Conservation (phyloP, 1,140 invertebrate species). For the Mycetomoellerius zeteki region DNA sequence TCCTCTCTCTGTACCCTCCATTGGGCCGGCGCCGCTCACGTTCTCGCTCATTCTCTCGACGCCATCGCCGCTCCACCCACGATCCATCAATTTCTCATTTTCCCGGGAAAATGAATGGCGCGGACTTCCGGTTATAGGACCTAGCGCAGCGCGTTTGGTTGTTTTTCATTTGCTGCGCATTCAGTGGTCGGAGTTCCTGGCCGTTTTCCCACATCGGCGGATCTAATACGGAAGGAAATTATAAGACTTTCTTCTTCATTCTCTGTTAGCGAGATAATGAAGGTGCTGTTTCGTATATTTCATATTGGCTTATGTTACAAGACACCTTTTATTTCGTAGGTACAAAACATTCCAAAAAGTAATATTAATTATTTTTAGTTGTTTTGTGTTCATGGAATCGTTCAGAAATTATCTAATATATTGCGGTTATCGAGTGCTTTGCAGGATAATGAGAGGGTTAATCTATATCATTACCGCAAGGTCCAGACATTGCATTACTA, state of each 20-base stretch:
- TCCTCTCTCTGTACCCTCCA: not conserved
- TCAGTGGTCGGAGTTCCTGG: conserved; percentile 7
- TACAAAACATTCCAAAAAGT: not conserved
- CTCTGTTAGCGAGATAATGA: conserved; percentile 5
- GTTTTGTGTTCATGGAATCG: not conserved
- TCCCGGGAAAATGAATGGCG: conserved; percentile 63
- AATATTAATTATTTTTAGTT: not conserved
- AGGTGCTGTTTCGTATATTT: not conserved
- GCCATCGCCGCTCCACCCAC: conserved; percentile 60
- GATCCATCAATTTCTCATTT: conserved; percentile 73
- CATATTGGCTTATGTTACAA: not conserved
- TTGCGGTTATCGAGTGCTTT: conserved; percentile 38
- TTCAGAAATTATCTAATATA: conserved; percentile 38
- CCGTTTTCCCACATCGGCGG: conserved; percentile 34
- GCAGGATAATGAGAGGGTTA: conserved; percentile 44
- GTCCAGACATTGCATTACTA: conserved; percentile 49
- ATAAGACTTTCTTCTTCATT: not conserved
- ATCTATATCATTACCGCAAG: conserved; percentile 59
- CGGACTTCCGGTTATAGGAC: conserved; percentile 33
- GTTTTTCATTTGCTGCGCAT: conserved; percentile 51
- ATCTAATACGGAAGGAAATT: conserved; percentile 20
- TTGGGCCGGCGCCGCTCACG: not conserved
- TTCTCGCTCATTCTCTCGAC: conserved; percentile 37
- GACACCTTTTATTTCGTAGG: not conserved
- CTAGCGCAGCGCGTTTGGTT: not conserved